phyloP scores from a whole-genome alignment of 2,797 vertebrate genomes.

The Characodon lateralis region DNA sequence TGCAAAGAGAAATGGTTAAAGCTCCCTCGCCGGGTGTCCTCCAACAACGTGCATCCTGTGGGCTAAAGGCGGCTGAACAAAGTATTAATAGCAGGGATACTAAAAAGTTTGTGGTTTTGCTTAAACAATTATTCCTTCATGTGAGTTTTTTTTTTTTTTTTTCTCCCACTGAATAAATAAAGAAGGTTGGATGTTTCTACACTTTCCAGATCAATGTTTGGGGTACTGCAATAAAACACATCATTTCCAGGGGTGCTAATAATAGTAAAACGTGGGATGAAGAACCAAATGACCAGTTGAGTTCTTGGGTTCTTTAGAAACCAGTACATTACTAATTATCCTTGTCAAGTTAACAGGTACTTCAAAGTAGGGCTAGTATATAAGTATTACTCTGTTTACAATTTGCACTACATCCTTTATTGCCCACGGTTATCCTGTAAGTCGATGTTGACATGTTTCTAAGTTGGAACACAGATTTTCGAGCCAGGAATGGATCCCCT shows the following conservation, averaged over 20 bases:
- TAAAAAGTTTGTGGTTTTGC: neutral
- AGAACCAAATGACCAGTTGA: neutral
- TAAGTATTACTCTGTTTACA: neutral
- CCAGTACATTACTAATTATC: neutral
- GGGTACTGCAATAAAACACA: neutral
- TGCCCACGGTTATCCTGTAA: neutral
- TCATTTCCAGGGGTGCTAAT: neutral
- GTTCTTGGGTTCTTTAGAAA: neutral
- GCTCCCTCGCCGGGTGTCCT: neutral
- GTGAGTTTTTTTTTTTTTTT: neutral
- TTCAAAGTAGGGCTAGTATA: too few species aligned
- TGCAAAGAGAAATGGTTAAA: neutral
- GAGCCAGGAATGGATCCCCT: conserved; percentile 28
- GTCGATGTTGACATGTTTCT: neutral
- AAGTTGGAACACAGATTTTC: neutral
- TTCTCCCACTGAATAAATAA: neutral
- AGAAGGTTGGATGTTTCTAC: neutral
- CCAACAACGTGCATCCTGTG: neutral
- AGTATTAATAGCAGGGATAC: too few species aligned
- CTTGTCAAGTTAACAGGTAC: neutral
- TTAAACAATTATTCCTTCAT: neutral
- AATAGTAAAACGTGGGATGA: neutral
- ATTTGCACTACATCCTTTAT: neutral
- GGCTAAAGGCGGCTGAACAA: too few species aligned
- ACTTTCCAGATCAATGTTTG: neutral